phyloP scores from a whole-genome alignment of 2,888 invertebrate species.

The Penaeus monodon region DNA sequence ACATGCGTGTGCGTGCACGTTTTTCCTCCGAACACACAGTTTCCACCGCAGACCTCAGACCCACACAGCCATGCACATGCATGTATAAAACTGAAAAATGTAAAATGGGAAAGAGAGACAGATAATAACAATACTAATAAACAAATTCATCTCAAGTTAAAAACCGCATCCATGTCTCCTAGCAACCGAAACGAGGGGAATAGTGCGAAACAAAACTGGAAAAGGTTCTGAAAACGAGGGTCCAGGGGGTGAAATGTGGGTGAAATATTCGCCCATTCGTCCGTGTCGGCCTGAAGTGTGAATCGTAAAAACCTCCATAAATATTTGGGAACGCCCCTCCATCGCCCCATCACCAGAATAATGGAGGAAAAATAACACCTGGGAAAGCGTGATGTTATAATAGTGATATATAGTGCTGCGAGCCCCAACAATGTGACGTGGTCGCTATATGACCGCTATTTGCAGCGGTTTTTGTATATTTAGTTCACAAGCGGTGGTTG shows the following conservation, averaged over 20 bases:
- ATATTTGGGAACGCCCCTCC: slow-evolving; percentile 60
- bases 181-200: slow-evolving; percentile 30
- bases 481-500: not conserved
- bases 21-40: no score
- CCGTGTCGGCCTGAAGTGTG: slow-evolving; percentile 58
- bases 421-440: slow-evolving; percentile 41
- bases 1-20: no score
- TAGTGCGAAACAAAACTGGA: slow-evolving; percentile 57
- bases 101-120: no score
- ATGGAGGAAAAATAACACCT: slow-evolving; percentile 61
- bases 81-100: no score
- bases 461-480: slow-evolving; percentile 37
- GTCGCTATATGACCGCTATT: slow-evolving; percentile 30
- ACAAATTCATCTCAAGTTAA: no score
- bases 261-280: slow-evolving; percentile 59
- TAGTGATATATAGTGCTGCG: slow-evolving; percentile 53
- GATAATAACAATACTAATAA: no score
- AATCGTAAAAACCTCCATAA: slow-evolving; percentile 61
- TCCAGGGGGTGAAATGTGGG: slow-evolving; percentile 60
- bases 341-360: slow-evolving; percentile 60
- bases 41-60: no score
- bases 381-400: slow-evolving; percentile 58
- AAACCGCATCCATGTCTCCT: slow-evolving; percentile 7
- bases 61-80: no score
- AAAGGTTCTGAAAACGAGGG: slow-evolving; percentile 54